phyloP scores from a whole-genome alignment of 2,797 vertebrate species.

The Microchirus variegatus region DNA sequence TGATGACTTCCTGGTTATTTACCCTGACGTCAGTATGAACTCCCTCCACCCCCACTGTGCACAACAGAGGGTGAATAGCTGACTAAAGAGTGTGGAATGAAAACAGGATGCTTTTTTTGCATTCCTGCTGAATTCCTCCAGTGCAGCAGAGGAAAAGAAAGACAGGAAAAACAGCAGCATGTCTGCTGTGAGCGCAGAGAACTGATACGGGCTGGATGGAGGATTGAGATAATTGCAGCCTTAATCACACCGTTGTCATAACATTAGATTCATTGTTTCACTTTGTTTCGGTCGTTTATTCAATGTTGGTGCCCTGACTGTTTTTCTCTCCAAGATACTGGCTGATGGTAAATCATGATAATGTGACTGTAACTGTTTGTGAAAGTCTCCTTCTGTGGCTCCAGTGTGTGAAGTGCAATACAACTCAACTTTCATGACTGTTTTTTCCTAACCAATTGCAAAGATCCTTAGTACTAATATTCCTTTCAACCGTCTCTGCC shows the following conservation, averaged over 20 bases:
- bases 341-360: conserved; percentile 38
- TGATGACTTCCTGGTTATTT: conserved; percentile 18
- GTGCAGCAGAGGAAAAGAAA: conserved; percentile 59
- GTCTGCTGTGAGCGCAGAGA: conserved; percentile 54
- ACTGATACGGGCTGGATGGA: conserved; percentile 64
- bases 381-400: not conserved
- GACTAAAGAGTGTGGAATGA: conserved; percentile 68
- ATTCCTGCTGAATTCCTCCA: conserved; percentile 77
- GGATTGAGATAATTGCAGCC: conserved; percentile 58
- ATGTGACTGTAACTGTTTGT: conserved; percentile 25
- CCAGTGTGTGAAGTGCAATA: no score
- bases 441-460: no score
- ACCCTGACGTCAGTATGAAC: conserved; percentile 48
- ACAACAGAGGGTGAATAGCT: conserved; percentile 54
- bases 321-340: conserved; percentile 2
- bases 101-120: conserved; percentile 83
- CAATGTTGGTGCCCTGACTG: conserved; percentile 16
- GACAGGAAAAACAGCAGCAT: conserved; percentile 66
- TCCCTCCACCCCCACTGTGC: conserved; percentile 9
- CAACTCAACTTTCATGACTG: not conserved
- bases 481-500: no score
- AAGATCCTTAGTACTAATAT: no score
- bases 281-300: conserved; percentile 38
- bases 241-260: conserved; percentile 71
- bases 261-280: conserved; percentile 51